Evolutionary conservation across 2,113 vertebrate species (phyloP), one percentile per base, ranked within the genome.

Genomic region (Dasyurus viverrinus): DNA sequence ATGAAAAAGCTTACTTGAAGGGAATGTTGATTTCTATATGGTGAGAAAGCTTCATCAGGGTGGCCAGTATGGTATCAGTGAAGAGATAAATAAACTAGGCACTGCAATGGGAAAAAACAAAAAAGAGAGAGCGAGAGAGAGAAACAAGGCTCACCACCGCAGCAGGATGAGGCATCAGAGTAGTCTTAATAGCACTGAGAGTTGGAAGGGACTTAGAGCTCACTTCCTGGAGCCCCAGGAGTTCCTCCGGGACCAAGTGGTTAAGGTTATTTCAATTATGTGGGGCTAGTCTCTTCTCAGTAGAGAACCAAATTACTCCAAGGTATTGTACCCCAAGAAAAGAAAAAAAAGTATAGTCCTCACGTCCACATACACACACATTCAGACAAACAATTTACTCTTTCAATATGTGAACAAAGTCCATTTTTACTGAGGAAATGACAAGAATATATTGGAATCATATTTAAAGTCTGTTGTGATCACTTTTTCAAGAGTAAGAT

Each of bases 401-500:
- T n/a, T 84, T 22, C n/a, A 84, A 76, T 6, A 47, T 89, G 2
- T 54, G 3, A 84, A 8, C 1, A 5, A 47, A 0, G 3, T 54
- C 22, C 19, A 27, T 23, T 7, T 22, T 89, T 36, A 96, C 30
- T 10, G 16, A 93, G 95, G 16, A 53, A n/a, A 54, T 48, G 42
- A 30, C 36, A 8, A 1, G 6, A 1, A 60, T 90, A 95, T 60
- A 48, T 36, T 55, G 46, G 42, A 92, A 27, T 36, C 42, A 93
- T 68, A 89, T 93, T 93, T 95, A 91, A 92, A 89, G 19, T 48
- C 91, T 14, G 46, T 36, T 53, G 36, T 55, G 76, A 91, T 46
- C 1, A 22, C 89, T 95, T 92, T 93, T 48, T 90, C 54, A 50
- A 95, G 94, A 89, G 53, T 57, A 90, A 92, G 91, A 93, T 93